Evolutionary conservation across 2,888 invertebrate genomes (phyloP).

Genomic region (Lingula anatina): DNA sequence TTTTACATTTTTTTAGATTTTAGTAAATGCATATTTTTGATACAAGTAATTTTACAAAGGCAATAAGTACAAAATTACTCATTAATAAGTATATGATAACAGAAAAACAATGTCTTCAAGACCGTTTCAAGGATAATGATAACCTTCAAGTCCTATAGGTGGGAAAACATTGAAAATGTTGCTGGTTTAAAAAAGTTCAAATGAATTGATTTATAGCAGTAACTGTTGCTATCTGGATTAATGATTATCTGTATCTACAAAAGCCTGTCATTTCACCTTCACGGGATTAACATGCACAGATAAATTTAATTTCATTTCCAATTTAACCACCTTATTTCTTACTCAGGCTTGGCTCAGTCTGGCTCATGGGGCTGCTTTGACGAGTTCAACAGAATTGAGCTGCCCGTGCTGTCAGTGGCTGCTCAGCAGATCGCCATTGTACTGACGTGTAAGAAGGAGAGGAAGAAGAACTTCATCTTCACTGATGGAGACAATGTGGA

Average conservation of each 20-base stretch:
- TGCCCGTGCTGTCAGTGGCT: conserved; percentile 90
- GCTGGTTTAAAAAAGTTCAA: too few relatives aligned
- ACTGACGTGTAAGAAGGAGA: conserved; percentile 86
- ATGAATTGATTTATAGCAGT: too few relatives aligned
- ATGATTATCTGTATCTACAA: not conserved
- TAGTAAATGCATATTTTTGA: not conserved
- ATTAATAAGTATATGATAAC: too few relatives aligned
- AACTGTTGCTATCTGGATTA: not conserved
- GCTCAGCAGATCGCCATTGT: conserved; percentile 92
- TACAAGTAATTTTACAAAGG: too few relatives aligned
- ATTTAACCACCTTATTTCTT: not conserved
- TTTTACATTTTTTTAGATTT: not conserved
- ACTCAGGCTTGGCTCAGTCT: conserved; percentile 51
- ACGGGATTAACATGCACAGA: too few relatives aligned
- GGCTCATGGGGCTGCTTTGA: conserved; percentile 55
- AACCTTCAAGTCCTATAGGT: too few relatives aligned
- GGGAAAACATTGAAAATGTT: too few relatives aligned
- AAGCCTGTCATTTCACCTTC: not conserved
- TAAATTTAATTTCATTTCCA: too few relatives aligned
- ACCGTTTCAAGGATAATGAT: too few relatives aligned
- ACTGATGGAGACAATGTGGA: conserved; percentile 90
- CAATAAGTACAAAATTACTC: too few relatives aligned
- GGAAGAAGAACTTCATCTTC: conserved; percentile 83
- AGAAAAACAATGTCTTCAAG: too few relatives aligned
- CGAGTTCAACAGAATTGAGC: conserved; percentile 65